Base-by-base conservation (phyloP, 1,140 invertebrate species). In the Nylanderia fulva region DNA sequence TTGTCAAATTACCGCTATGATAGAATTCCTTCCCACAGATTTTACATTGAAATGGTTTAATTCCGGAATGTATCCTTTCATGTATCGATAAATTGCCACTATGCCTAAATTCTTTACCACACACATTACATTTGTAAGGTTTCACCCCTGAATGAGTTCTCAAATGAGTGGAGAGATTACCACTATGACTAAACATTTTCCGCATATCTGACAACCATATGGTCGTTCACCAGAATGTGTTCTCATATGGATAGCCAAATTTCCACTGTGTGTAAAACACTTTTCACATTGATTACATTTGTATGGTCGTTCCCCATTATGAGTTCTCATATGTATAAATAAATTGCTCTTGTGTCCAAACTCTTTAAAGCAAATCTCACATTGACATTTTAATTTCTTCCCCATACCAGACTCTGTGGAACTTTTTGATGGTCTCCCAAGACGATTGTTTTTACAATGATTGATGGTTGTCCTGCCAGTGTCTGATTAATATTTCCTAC, bases 21-120 rank as follows among this genome's bases (percentile, higher is more conserved):
- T 96, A 96, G 94, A 97, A 97, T 75, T 96, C 95, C 88, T 97
- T 96, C 39, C 95, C 95, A 93, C 97, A 97, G 74, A 97, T 93
- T 91, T 96, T 96, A 93, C 97, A 97, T 90, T 96, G 96, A 92
- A 96, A 97, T 11, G 97, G 97, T 83, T 94, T 95, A 13, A 95
- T 91, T 4, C 94, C 94, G 18, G 94, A 95, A 87, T 95, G 95
- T 95, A 94, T 96, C 93, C 88, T 94, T 92, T 93, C 95, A 75
- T 93, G 95, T 91, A 94, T 96, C 64, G 91, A 95, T 68, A 96
- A 90, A 90, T 96, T 96, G 9, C 95, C 95, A 88, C 95, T 95
- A 42, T 95, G 95, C 3, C 95, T 93, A 89, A 96, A 96, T 85
- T 95, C 95, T 90, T 95, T 95, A 42, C 93, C 88, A 91, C 96